A percentile compares a stretch with the other conserved stretches of the same genome.
Conservation (phyloP, 2,113 vertebrate species). For the Cromileptes altivelis region DNA sequence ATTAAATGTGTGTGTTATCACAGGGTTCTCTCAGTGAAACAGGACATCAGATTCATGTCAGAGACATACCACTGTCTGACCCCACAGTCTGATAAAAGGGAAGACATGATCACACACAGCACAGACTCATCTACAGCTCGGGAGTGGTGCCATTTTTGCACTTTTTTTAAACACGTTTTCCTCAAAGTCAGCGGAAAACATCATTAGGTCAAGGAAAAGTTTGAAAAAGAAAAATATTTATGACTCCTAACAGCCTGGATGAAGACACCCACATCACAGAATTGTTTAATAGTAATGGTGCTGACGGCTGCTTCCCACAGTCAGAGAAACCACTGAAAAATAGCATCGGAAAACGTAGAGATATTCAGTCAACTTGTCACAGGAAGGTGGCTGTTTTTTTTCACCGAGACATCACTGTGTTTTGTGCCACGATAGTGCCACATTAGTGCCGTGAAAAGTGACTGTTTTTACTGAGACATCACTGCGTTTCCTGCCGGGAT, state of each 20-base stretch:
- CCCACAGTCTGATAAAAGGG: not conserved
- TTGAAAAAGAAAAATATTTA: not conserved
- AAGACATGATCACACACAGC: not conserved
- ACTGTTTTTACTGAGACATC: too few species aligned
- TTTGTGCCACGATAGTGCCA: too few species aligned
- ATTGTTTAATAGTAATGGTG: too few species aligned
- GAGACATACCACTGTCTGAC: not conserved
- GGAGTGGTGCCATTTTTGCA: not conserved
- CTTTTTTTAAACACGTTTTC: not conserved
- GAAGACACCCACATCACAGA: not conserved
- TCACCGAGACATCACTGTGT: too few species aligned
- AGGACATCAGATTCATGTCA: slow-evolving; percentile 2
- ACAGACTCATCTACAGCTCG: not conserved
- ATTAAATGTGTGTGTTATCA: not conserved
- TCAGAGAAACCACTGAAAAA: not conserved
- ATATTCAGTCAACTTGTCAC: too few species aligned
- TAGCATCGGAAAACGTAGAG: too few species aligned
- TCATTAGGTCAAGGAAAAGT: not conserved
- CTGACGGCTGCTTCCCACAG: not conserved
- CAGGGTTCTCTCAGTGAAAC: not conserved
- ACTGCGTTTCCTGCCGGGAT: too few species aligned
- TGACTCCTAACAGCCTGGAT: not conserved
- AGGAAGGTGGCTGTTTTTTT: too few species aligned
- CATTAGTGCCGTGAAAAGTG: too few species aligned
- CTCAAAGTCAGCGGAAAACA: not conserved